Conservation (phyloP, 2,797 vertebrate genomes). For the Triplophysa yarkandensis region DNA sequence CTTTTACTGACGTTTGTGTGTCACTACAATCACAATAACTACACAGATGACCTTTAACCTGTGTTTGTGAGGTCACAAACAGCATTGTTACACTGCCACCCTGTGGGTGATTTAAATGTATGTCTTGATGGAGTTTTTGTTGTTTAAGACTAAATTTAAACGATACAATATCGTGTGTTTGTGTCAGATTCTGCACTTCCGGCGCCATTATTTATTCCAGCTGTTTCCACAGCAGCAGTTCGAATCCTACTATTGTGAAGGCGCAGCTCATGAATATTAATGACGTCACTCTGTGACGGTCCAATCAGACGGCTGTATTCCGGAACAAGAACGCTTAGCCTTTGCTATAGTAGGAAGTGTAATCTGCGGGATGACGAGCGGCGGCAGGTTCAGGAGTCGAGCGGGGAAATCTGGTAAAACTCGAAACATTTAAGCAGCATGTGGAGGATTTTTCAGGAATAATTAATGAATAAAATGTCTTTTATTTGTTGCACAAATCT, state of each 20-base stretch:
- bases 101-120: too few species aligned
- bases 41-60: too few species aligned
- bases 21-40: too few species aligned
- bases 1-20: too few species aligned
- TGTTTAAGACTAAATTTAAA: too few species aligned
- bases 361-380: constrained; percentile 77
- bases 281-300: not conserved
- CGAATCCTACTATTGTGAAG: constrained; percentile 4
- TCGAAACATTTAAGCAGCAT: not conserved
- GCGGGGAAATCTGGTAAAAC: constrained; percentile 82
- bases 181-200: not conserved
- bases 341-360: constrained; percentile 19
- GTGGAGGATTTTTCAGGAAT: not conserved
- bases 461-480: not conserved
- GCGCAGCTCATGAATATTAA: not conserved
- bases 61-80: too few species aligned
- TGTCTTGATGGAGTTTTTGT: too few species aligned
- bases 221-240: not conserved
- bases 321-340: fast-evolving
- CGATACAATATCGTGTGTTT: not conserved
- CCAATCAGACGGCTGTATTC: not conserved
- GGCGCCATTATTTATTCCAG: not conserved
- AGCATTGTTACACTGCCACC: too few species aligned
- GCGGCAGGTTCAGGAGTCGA: constrained; percentile 84
- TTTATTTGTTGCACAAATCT: constrained; percentile 18